phyloP scores from a whole-genome alignment of 2,797 vertebrate genomes.

The Onychomys leucogaster region DNA sequence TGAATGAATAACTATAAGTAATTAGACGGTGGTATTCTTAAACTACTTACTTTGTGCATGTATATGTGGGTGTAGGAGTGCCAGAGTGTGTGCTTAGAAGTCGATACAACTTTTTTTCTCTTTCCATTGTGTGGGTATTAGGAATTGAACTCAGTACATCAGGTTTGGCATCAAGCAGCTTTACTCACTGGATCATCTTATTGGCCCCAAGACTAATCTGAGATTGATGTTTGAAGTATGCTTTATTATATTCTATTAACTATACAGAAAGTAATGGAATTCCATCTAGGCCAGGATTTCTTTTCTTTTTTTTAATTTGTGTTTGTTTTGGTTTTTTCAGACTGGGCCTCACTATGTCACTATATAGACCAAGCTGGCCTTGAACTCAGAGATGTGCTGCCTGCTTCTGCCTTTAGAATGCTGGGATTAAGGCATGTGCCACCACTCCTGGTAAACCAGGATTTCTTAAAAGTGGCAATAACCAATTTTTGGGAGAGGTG shows the following conservation, averaged over 20 bases:
- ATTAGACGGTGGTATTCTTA: background rate
- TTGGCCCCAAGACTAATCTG: background rate
- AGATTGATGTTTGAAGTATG: slow-evolving; percentile 29
- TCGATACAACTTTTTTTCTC: background rate
- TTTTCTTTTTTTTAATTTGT: background rate
- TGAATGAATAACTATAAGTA: slow-evolving; percentile 41
- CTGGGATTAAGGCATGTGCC: background rate
- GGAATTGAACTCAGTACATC: background rate
- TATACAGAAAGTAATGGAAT: background rate
- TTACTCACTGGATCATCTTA: background rate
- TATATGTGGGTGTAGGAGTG: background rate
- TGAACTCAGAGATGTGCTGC: background rate
- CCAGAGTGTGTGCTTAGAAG: background rate
- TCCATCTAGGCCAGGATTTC: background rate
- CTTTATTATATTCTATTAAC: background rate
- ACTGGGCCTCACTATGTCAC: background rate
- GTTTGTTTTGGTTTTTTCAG: background rate
- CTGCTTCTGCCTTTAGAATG: background rate
- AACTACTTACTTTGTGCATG: background rate
- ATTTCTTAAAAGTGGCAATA: slow-evolving; percentile 29
- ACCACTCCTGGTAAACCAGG: background rate
- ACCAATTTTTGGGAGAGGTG: background rate
- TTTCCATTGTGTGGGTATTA: background rate
- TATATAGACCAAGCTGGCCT: background rate
- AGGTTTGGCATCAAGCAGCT: background rate